Evolutionary conservation across 2,888 invertebrate genomes (phyloP).

Genomic region (Andrena flavipes): DNA sequence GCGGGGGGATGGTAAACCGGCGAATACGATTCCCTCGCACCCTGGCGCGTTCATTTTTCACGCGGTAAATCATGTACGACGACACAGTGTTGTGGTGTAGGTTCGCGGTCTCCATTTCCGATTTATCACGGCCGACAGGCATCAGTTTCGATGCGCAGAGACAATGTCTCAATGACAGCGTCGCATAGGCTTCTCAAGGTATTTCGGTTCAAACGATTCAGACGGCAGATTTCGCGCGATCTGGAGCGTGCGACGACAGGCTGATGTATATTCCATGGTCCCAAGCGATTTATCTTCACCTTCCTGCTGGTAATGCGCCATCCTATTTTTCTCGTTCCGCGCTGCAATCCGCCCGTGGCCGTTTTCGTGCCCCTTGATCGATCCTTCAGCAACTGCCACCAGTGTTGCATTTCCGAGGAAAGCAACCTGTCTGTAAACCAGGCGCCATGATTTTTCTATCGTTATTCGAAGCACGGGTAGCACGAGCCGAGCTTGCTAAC

Average conservation of each 20-base stretch:
- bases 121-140: slow-evolving; percentile 33
- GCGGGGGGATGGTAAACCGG: not conserved
- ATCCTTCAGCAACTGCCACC: not conserved
- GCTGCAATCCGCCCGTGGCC: not conserved
- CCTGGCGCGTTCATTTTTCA: slow-evolving; percentile 62
- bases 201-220: slow-evolving; percentile 22
- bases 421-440: no score
- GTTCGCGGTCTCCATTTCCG: not conserved
- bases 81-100: not conserved
- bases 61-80: slow-evolving; percentile 52
- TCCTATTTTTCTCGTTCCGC: slow-evolving; percentile 4
- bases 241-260: slow-evolving; percentile 9
- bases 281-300: slow-evolving; percentile 20
- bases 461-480: no score
- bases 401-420: no score
- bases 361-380: not conserved
- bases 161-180: slow-evolving; percentile 24
- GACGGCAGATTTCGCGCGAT: not conserved
- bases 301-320: not conserved
- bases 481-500: no score
- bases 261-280: slow-evolving; percentile 7
- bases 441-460: no score
- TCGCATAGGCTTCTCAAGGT: slow-evolving; percentile 1
- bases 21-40: slow-evolving; percentile 47
- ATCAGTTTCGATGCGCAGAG: not conserved